Evolutionary conservation across 2,113 vertebrate species (phyloP), one percentile per base, ranked within the genome.

Genomic region (Vanacampus margaritifer): DNA sequence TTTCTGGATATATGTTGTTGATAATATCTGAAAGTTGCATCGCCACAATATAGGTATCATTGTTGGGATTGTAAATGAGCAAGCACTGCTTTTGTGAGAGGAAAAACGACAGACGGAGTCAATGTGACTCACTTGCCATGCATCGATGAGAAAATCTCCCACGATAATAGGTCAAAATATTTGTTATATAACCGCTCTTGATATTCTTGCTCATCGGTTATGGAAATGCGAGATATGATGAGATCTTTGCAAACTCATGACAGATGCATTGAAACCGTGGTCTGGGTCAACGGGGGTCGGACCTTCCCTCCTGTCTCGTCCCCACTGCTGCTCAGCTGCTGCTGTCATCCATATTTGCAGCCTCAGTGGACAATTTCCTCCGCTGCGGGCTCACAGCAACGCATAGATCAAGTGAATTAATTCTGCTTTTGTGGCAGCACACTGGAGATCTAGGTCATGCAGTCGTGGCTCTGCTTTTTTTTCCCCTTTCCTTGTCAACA

Each of bases 281-380:
- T 75, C 70, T 50, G 79, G 79, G 78, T 78, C 72, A 54, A 70
- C 76, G 13, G 21, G 60, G 51, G 78, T 70, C 70, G 64, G 79
- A 79, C 81, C 81, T 78, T 76, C 64, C 16, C 43, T 80, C 69
- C 71, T 43, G 72, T 79, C 84, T 81, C 72, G 68, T 77, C 77
- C 77, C 74, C 74, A 73, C 57, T 66, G 79, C 80, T 72, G 82
- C 86, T 88, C 87, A 89, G 86, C 86, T 88, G 84, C 79, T 90
- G 72, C 77, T 82, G 86, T 86, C 88, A 79, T 89, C 83, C 83
- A 88, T 86, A 87, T 87, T 87, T 89, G 84, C 89, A 86, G 89
- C 88, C 80, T 86, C 85, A 86, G 71, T 89, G 88, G 88, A 86
- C 84, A 87, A 88, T 88, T 87, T 76, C 69, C 79, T 79, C 74